phyloP scores from a whole-genome alignment of 2,888 invertebrate species.

The Boloria selene region DNA sequence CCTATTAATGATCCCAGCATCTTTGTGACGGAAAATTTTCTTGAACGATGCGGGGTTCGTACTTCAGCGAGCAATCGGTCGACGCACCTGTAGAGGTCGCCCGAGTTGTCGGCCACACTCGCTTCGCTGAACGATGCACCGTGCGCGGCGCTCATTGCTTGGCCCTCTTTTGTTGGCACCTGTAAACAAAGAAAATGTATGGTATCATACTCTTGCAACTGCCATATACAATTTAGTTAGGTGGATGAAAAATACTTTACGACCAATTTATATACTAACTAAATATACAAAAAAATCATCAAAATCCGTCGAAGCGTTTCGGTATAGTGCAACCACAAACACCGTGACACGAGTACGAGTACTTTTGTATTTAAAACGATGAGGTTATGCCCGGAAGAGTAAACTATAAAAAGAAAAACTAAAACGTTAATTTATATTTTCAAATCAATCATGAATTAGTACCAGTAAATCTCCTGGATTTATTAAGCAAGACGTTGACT shows the following conservation, averaged over 20 bases:
- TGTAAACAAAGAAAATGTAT: slow-evolving; percentile 55
- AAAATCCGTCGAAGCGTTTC: too few species aligned
- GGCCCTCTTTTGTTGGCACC: slow-evolving; percentile 88
- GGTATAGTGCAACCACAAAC: too few species aligned
- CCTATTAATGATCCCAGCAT: slow-evolving; percentile 90
- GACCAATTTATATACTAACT: too few species aligned
- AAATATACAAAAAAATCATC: too few species aligned
- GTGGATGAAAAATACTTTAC: too few species aligned
- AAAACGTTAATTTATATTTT: too few species aligned
- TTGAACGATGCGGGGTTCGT: slow-evolving; percentile 83
- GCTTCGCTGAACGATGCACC: slow-evolving; percentile 90
- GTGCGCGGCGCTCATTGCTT: slow-evolving; percentile 84
- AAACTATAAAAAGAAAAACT: too few species aligned
- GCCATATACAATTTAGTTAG: too few species aligned
- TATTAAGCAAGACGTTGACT: slow-evolving; percentile 17
- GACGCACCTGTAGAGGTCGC: slow-evolving; percentile 88
- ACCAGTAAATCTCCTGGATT: slow-evolving; percentile 8
- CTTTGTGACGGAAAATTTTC: slow-evolving; percentile 90
- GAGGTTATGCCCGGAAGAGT: too few species aligned
- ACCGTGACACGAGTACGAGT: too few species aligned
- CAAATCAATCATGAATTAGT: not conserved
- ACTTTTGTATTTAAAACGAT: too few species aligned
- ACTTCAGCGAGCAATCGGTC: slow-evolving; percentile 87
- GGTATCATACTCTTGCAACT: not conserved
- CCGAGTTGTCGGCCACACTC: slow-evolving; percentile 90